phyloP scores from a whole-genome alignment of 2,888 invertebrate species.

The Mystacides longicornis region DNA sequence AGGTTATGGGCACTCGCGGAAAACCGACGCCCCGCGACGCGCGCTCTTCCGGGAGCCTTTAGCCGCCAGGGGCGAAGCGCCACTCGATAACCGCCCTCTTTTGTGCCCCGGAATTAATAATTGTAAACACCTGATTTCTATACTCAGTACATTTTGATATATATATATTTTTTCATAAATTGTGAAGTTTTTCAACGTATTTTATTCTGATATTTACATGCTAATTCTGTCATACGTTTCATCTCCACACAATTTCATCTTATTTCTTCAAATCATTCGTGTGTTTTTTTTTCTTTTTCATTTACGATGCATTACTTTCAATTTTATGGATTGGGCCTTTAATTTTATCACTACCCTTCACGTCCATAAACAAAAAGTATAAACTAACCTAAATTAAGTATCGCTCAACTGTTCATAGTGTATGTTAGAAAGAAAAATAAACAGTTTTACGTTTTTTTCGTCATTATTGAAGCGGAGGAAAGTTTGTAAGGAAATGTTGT shows the following conservation, averaged over 20 bases:
- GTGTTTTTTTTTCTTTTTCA: not conserved
- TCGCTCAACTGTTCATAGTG: too few relatives aligned
- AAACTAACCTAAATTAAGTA: too few relatives aligned
- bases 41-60: slow-evolving; percentile 10
- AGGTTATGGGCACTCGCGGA: slow-evolving; percentile 24
- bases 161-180: not conserved
- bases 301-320: not conserved
- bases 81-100: not conserved
- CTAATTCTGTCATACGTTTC: not conserved
- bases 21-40: slow-evolving; percentile 19
- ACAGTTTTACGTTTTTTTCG: too few relatives aligned
- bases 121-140: not conserved
- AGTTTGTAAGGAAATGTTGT: too few relatives aligned
- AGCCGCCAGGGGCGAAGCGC: slow-evolving; percentile 1
- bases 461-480: too few relatives aligned
- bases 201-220: not conserved
- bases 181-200: not conserved
- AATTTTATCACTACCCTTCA: too few relatives aligned
- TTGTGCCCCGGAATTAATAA: not conserved
- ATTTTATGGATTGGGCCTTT: not conserved
- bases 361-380: too few relatives aligned
- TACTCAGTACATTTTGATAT: not conserved
- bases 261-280: too few relatives aligned
- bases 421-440: too few relatives aligned
- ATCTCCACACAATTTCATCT: not conserved